Percentiles rank a stretch among this genome's conserved stretches.
These are phyloP conservation scores for Apodemus speciosus DNA, from an alignment of 2,113 vertebrate species.

Conservation along the genomic window DNA sequence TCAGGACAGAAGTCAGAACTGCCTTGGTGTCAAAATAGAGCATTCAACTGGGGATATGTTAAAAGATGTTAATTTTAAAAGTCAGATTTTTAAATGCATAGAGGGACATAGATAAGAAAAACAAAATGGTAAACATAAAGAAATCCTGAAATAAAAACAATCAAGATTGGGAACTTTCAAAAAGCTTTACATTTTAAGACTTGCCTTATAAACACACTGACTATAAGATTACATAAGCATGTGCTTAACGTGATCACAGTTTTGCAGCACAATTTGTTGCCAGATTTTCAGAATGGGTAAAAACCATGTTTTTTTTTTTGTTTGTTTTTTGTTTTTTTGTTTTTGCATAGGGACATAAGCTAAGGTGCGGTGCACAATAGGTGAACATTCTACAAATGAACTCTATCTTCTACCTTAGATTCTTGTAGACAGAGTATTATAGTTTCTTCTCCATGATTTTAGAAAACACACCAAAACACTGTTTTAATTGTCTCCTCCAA, in stretches of 20 bases:
- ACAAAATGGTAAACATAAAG: background rate
- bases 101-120: background rate
- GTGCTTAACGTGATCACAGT: background rate
- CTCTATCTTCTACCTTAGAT: too few relatives aligned
- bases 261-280: slow-evolving; percentile 7
- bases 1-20: background rate
- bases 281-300: background rate
- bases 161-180: background rate
- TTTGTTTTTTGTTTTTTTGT: too few relatives aligned
- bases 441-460: background rate
- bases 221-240: background rate
- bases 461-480: background rate
- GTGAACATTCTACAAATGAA: background rate
- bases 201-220: background rate
- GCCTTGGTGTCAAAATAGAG: background rate
- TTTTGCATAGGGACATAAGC: background rate
- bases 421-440: background rate
- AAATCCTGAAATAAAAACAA: background rate
- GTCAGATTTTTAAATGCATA: slow-evolving; percentile 18
- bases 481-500: background rate
- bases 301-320: background rate
- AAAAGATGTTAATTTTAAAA: slow-evolving; percentile 42
- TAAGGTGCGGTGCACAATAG: background rate
- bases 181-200: slow-evolving; percentile 38
- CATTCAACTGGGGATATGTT: background rate